Conservation (phyloP, 2,888 invertebrate species). For the Romanomermis culicivorax region DNA sequence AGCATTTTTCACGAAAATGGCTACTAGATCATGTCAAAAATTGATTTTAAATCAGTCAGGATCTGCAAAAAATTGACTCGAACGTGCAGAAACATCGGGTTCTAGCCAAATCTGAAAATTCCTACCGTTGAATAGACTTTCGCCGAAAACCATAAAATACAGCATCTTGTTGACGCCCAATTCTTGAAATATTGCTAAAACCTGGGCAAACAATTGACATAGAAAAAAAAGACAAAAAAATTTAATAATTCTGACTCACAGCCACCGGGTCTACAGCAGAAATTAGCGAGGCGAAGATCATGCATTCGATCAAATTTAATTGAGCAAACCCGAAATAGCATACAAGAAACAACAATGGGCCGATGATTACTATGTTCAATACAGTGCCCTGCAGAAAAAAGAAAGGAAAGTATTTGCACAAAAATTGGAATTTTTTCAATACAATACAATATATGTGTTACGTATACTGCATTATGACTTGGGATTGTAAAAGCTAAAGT, state of each 20-base stretch:
- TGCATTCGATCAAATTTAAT: slow-evolving; percentile 22
- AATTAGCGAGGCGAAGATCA: slow-evolving; percentile 37
- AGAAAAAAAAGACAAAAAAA: slow-evolving; percentile 10
- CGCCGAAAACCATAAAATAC: slow-evolving; percentile 40
- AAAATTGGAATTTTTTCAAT: neutral
- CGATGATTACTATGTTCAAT: slow-evolving; percentile 26
- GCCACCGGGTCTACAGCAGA: slow-evolving; percentile 41
- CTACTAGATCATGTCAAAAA: too few relatives aligned
- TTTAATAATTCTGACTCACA: slow-evolving; percentile 25
- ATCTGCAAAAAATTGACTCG: too few relatives aligned
- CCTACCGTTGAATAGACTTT: slow-evolving; percentile 38
- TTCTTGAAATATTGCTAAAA: slow-evolving; percentile 37
- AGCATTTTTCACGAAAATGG: too few relatives aligned
- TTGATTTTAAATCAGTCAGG: too few relatives aligned
- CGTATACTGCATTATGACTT: too few relatives aligned
- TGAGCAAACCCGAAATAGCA: slow-evolving; percentile 9
- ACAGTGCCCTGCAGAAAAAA: slow-evolving; percentile 24
- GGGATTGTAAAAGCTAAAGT: too few relatives aligned
- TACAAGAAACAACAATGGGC: neutral
- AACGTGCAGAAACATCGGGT: too few relatives aligned
- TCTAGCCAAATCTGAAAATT: too few relatives aligned
- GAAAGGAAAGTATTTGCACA: neutral
- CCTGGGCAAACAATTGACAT: slow-evolving; percentile 23
- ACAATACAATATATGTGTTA: too few relatives aligned
- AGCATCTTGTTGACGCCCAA: slow-evolving; percentile 38